Conservation (phyloP, 1,140 invertebrate genomes). For the Drosophila willistoni region DNA sequence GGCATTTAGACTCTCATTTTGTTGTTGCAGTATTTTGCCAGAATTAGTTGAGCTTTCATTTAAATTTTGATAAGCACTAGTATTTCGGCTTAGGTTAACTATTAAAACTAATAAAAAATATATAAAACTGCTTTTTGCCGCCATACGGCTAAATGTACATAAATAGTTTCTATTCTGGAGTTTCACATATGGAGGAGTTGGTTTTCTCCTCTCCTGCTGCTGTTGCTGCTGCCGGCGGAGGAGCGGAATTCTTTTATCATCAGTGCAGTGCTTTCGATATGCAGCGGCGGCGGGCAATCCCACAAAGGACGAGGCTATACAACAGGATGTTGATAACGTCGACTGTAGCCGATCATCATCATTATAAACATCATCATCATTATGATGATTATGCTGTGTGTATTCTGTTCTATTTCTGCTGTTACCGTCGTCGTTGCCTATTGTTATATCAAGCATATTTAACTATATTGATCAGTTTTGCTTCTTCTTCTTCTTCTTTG, state of each 20-base stretch:
- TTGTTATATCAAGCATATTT: conserved; percentile 48
- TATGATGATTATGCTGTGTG: neutral
- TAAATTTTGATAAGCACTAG: conserved; percentile 53
- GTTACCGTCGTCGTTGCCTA: conserved; percentile 7
- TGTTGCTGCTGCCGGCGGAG: neutral
- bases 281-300: too few relatives aligned
- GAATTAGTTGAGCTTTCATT: conserved; percentile 40
- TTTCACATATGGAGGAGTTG: conserved; percentile 53
- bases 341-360: conserved; percentile 9
- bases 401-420: conserved; percentile 19
- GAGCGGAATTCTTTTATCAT: conserved; percentile 16
- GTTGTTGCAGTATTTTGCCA: conserved; percentile 41
- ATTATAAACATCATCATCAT: neutral
- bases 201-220: conserved; percentile 21
- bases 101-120: conserved; percentile 80
- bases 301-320: neutral
- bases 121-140: conserved; percentile 70
- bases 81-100: conserved; percentile 58
- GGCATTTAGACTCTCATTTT: conserved; percentile 22
- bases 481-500: too few relatives aligned
- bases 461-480: conserved; percentile 34
- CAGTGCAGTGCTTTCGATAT: conserved; percentile 1
- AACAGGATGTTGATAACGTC: conserved; percentile 11
- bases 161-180: conserved; percentile 67
- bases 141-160: conserved; percentile 72